Conservation (phyloP, 2,888 invertebrate species). For the Idaea straminata region DNA sequence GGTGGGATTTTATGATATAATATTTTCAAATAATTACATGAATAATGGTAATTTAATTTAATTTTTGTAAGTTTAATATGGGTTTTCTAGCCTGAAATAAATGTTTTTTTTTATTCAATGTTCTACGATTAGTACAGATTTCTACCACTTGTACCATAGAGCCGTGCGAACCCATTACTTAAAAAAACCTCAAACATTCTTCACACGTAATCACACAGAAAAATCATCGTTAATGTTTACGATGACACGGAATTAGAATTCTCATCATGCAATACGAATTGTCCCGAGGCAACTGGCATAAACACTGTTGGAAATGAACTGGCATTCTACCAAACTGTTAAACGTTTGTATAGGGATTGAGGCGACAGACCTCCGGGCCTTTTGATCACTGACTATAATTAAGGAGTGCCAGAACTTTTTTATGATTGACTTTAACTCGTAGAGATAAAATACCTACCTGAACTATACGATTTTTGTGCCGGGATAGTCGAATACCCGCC, state of each 20-base stretch:
- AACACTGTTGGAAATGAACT: slow-evolving; percentile 56
- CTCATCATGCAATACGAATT: slow-evolving; percentile 49
- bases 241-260: slow-evolving; percentile 62
- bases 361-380: slow-evolving; percentile 38
- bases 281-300: slow-evolving; percentile 52
- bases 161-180: not conserved
- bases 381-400: slow-evolving; percentile 13
- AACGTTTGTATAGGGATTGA: slow-evolving; percentile 41
- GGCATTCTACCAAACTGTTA: slow-evolving; percentile 47
- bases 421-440: not conserved
- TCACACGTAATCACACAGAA: slow-evolving; percentile 15
- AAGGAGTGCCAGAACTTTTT: slow-evolving; percentile 4
- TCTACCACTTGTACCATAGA: no score
- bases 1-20: no score
- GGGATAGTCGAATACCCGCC: no score
- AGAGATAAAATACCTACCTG: not conserved
- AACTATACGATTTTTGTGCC: no score
- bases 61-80: no score
- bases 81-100: no score
- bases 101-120: no score
- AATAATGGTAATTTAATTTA: no score
- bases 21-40: no score
- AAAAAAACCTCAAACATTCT: not conserved
- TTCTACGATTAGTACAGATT: no score
- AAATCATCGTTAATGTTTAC: slow-evolving; percentile 38